These are phyloP conservation scores for Alethe diademata DNA, from an alignment of 2,113 vertebrate genomes.

Conservation along the genomic window DNA sequence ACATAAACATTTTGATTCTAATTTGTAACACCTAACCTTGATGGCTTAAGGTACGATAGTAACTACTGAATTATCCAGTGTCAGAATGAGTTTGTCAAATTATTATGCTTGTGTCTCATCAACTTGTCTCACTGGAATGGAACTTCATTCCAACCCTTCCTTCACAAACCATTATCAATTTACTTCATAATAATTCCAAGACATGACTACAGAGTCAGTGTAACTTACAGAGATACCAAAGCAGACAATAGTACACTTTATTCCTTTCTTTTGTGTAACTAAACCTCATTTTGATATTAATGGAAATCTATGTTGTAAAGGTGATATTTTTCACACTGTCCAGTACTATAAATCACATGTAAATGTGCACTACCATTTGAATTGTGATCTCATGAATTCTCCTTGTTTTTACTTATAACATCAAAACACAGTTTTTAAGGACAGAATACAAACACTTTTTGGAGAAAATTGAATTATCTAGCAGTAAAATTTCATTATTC, in stretches of 20 bases:
- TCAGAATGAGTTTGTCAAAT: background rate
- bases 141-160: background rate
- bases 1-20: background rate
- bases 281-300: background rate
- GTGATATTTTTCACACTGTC: background rate
- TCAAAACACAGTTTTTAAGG: background rate
- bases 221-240: background rate
- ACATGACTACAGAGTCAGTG: rapidly evolving
- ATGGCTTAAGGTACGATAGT: background rate
- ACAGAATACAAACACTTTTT: background rate
- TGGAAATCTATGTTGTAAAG: background rate
- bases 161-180: background rate
- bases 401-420: background rate
- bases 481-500: background rate
- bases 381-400: background rate
- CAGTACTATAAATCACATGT: background rate
- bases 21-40: background rate
- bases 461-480: background rate
- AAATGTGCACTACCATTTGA: background rate
- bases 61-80: background rate
- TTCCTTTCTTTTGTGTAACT: background rate
- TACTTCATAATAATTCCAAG: background rate
- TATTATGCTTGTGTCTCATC: background rate
- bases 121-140: background rate
- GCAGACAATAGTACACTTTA: background rate